Conservation (phyloP, 2,888 invertebrate genomes). For the Nephrotoma flavescens region DNA sequence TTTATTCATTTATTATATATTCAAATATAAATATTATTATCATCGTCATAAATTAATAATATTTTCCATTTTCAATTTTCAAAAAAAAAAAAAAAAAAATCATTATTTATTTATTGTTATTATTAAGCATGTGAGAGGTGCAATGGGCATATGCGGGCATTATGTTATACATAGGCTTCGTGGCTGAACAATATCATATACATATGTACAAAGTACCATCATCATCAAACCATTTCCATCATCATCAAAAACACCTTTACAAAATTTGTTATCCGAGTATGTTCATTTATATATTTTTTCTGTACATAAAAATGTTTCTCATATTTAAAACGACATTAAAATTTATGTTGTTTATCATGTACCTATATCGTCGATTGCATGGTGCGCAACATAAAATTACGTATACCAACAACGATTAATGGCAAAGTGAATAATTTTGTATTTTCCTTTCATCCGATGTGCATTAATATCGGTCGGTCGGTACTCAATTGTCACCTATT, state of each 20-base stretch:
- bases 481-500: not conserved
- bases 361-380: not conserved
- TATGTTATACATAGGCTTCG: not conserved
- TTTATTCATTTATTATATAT: not conserved
- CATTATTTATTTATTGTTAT: not conserved
- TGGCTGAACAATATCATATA: no score
- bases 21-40: not conserved
- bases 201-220: not conserved
- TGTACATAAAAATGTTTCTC: not conserved
- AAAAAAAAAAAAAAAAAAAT: not conserved
- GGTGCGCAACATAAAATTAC: not conserved
- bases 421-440: not conserved
- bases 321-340: not conserved
- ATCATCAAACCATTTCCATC: not conserved
- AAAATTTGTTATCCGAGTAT: not conserved
- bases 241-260: not conserved
- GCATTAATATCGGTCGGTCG: not conserved
- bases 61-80: not conserved
- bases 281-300: not conserved
- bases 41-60: not conserved
- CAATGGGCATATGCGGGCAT: not conserved
- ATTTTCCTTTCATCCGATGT: not conserved
- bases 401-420: not conserved
- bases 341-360: not conserved
- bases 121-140: not conserved